Evolutionary conservation across 2,797 vertebrate genomes (phyloP), one percentile per base, ranked within the genome.

Genomic region (Crypturellus tataupa): DNA sequence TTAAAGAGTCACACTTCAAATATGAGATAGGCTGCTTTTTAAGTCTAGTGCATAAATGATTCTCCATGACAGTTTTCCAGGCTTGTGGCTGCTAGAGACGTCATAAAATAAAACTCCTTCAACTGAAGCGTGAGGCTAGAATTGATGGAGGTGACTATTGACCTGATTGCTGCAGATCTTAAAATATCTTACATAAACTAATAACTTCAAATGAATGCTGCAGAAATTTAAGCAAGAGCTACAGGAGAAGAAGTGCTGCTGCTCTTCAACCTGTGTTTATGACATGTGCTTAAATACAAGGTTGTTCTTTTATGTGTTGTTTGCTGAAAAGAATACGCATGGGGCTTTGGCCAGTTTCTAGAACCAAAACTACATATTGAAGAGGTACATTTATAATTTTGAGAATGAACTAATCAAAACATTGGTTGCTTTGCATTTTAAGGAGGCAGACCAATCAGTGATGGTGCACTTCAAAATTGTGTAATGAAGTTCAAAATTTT

Each of bases 131-230:
- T 31, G 12, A 59, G 39, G 33, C 11, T 70, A 19, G 31, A 85
- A 44, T 53, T 0, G 2, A 1, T 79, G n/a, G 64, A 91, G 47
- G 77, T 80, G 6, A 53, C 78, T 33, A 7, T 92, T 87, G 63
- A 62, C 65, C 58, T 78, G 65, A 64, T 40, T 87, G 62, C 37
- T 91, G 44, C 37, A 71, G 58, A 64, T 75, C 68, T 87, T 68
- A 85, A 80, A 89, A 80, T 49, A 29, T 31, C 11, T 59, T 71
- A 60, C 20, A 5, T 86, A 89, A 94, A 81, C 72, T 77, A 72
- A 91, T 87, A 21, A 25, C 12, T 7, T 77, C 25, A 27, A 2
- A 3, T 67, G 31, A 89, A 46, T 14, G 31, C 24, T 68, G 4
- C 17, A 49, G 49, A 29, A 31, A 42, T 76, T 85, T 18, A 25